Percentiles rank a stretch among this genome's conserved stretches.
phyloP scores from a whole-genome alignment of 1,140 invertebrate species.

The Zophobas atratus region DNA sequence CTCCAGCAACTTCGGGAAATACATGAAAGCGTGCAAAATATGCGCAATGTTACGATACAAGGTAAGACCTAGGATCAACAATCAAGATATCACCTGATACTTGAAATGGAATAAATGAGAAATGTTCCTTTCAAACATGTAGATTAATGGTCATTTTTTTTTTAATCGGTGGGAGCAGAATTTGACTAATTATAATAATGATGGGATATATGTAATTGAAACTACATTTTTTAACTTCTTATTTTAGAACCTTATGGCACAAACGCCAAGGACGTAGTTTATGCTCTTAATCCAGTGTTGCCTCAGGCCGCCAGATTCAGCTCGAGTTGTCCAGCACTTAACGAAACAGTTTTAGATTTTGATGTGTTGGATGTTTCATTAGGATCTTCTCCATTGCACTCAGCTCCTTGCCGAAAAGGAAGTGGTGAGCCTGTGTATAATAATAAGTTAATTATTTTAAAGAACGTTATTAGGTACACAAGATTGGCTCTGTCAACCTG shows the following conservation, averaged over 20 bases:
- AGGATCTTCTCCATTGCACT: slow-evolving; percentile 66
- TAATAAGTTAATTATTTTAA: slow-evolving; percentile 26
- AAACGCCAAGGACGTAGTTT: slow-evolving; percentile 65
- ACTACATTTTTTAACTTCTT: slow-evolving; percentile 3
- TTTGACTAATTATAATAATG: background rate
- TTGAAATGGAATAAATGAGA: too few relatives aligned
- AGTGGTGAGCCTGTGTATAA: slow-evolving; percentile 69
- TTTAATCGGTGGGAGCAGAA: too few relatives aligned
- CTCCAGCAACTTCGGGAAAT: slow-evolving; percentile 83
- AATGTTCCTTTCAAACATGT: too few relatives aligned
- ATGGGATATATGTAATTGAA: slow-evolving; percentile 10
- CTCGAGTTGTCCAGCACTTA: slow-evolving; percentile 83
- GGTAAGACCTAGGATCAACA: slow-evolving; percentile 51
- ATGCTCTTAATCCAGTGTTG: slow-evolving; percentile 68
- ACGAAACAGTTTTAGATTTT: slow-evolving; percentile 71
- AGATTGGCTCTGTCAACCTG: slow-evolving; percentile 68
- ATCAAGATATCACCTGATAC: too few relatives aligned
- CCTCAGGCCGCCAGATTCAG: slow-evolving; percentile 73
- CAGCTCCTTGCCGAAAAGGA: slow-evolving; percentile 69
- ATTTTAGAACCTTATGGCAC: slow-evolving; percentile 57
- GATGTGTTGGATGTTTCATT: slow-evolving; percentile 69
- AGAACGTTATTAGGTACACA: slow-evolving; percentile 67
- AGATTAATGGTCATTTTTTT: too few relatives aligned
- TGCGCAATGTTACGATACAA: slow-evolving; percentile 76
- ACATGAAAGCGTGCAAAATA: slow-evolving; percentile 82